Evolutionary conservation across 2,888 invertebrate species (phyloP).

Genomic region (Catocala nupta): DNA sequence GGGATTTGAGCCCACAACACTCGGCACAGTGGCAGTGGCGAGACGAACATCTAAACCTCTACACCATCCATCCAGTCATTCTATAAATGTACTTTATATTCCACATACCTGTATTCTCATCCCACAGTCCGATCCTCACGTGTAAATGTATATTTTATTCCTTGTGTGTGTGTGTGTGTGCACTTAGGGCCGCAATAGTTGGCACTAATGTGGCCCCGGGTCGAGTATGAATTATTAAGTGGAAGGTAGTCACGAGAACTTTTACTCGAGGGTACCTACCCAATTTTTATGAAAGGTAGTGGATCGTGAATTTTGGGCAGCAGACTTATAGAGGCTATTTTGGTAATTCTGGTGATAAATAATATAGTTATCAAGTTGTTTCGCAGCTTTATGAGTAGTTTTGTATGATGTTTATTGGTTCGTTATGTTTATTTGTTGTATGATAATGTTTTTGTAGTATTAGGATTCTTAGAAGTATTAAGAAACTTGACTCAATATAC

Average conservation of each 20-base stretch:
- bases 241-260: conserved; percentile 2
- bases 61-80: no score
- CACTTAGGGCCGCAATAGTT: conserved; percentile 32
- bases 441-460: no score
- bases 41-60: no score
- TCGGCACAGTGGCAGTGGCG: no score
- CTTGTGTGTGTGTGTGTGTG: conserved; percentile 19
- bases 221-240: conserved; percentile 44
- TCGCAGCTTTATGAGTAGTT: no score
- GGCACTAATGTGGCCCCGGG: conserved; percentile 36
- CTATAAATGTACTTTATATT: no score
- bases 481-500: no score
- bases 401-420: no score
- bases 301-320: conserved; percentile 1
- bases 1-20: no score
- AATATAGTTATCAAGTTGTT: background rate
- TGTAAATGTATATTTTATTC: conserved; percentile 33
- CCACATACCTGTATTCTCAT: no score
- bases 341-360: background rate
- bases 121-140: background rate
- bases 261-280: background rate
- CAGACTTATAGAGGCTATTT: background rate
- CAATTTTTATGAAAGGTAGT: conserved; percentile 21
- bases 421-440: no score
- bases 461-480: no score